A percentile compares a stretch with the other conserved stretches of the same genome.
phyloP scores from a whole-genome alignment of 1,140 invertebrate species.

The Myzus persicae region DNA sequence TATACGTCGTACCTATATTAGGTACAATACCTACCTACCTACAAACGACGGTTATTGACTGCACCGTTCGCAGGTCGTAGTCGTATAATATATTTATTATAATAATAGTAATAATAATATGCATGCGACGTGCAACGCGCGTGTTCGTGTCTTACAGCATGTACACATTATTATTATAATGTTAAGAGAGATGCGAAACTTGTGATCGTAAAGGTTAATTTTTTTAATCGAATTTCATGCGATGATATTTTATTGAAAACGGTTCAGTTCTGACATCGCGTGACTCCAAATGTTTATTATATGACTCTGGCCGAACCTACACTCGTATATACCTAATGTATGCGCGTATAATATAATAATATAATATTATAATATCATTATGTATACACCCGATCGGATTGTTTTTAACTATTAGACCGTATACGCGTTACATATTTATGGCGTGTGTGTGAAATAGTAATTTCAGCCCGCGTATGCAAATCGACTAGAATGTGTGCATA shows the following conservation, averaged over 20 bases:
- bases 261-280: slow-evolving; percentile 19
- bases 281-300: slow-evolving; percentile 34
- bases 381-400: neutral
- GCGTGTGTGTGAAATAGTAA: neutral
- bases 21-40: neutral
- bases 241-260: slow-evolving; percentile 42
- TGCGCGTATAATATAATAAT: neutral
- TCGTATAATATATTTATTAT: neutral
- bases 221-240: slow-evolving; percentile 38
- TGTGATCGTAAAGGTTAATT: neutral
- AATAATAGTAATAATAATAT: neutral
- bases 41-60: neutral
- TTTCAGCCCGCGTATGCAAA: slow-evolving; percentile 36
- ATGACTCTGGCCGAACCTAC: neutral
- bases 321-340: neutral
- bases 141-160: slow-evolving; percentile 11
- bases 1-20: neutral
- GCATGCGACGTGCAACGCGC: neutral
- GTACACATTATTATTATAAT: slow-evolving; percentile 15
- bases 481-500: neutral
- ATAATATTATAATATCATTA: neutral
- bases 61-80: neutral
- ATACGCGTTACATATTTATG: slow-evolving; percentile 4
- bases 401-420: slow-evolving; percentile 41
- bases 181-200: neutral